Base-by-base conservation (phyloP, 2,888 invertebrate species). In the Euplagia quadripunctaria region DNA sequence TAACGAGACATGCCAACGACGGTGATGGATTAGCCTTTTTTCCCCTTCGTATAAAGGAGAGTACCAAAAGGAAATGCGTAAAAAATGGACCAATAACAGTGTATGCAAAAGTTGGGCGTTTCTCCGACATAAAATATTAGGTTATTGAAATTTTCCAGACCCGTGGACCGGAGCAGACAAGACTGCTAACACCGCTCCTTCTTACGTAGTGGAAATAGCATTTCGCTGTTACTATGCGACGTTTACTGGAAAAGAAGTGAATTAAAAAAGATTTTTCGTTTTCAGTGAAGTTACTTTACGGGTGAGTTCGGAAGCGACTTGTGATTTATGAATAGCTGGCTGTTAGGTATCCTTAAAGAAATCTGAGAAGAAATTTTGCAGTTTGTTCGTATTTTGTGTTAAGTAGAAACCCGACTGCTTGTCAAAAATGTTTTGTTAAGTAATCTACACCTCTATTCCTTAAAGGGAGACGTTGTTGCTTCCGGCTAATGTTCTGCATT, bases 1-100 rank as follows among this genome's bases (percentile, higher is more conserved):
- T 94, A 95, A 94, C 93, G 93, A 94, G 93, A 90, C 89, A 82
- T 94, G 94, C 88, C 91, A 81, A 71, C 90, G 95, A 94, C 95
- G 91, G 88, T 94, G 95, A 95, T 94, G 90, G 93, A 95, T 95
- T 93, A 90, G 86, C 85, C 74, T 77, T 85, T 87, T 66, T 69
- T 89, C 85, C 87, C 83, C 88, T 79, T 76, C 81, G 81, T 84
- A 85, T 85, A 87, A 88, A 86, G 80, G 82, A 79, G 80, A 80
- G 81, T 82, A 81, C 82, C 78, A 77, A 69, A 76, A 79, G 79
- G 79, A 86, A 85, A 86, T 83, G 85, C 84, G 88, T 89, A 91
- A 92, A 90, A 90, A 91, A 87, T 82, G 83, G 78, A 88, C 89
- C 87, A 90, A 90, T 90, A 90, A 87, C 87, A 87, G 81, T 87